Percentiles rank a stretch among this genome's conserved stretches.
These are phyloP conservation scores for Dascyllus trimaculatus DNA, from an alignment of 2,113 vertebrate species.

Conservation along the genomic window DNA sequence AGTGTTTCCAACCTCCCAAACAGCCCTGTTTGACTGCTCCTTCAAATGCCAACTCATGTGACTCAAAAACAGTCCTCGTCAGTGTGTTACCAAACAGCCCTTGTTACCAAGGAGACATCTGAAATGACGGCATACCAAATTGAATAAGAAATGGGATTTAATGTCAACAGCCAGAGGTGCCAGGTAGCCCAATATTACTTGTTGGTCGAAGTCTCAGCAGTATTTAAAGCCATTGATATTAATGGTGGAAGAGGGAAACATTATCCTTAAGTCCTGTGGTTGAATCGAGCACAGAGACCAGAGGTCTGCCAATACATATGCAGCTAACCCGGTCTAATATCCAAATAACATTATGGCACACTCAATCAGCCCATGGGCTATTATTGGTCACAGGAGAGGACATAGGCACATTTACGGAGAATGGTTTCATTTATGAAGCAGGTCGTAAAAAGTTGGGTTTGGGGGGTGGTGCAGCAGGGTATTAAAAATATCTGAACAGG, in stretches of 20 bases:
- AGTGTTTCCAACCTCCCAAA: conserved; percentile 9
- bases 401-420: conserved; percentile 74
- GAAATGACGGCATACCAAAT: conserved; percentile 69
- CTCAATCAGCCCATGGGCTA: conserved; percentile 62
- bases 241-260: conserved; percentile 79
- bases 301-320: conserved; percentile 72
- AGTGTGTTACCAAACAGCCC: conserved; percentile 76
- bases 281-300: conserved; percentile 68
- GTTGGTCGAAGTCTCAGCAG: conserved; percentile 58
- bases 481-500: conserved; percentile 75
- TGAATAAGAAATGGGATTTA: conserved; percentile 73
- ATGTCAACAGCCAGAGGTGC: conserved; percentile 77
- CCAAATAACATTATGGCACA: conserved; percentile 77
- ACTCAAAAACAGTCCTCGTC: conserved; percentile 48
- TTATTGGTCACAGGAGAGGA: conserved; percentile 82
- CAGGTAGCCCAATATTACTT: conserved; percentile 77
- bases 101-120: conserved; percentile 77
- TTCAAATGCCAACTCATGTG: conserved; percentile 50
- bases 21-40: conserved; percentile 4
- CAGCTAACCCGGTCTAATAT: conserved; percentile 71
- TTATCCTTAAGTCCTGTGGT: conserved; percentile 68
- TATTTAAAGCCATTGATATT: conserved; percentile 75
- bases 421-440: conserved; percentile 84
- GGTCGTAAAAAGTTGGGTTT: conserved; percentile 75
- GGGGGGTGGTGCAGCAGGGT: conserved; percentile 56